These are phyloP conservation scores for Phocoena phocoena DNA, from an alignment of 2,113 vertebrate species.

Conservation along the genomic window DNA sequence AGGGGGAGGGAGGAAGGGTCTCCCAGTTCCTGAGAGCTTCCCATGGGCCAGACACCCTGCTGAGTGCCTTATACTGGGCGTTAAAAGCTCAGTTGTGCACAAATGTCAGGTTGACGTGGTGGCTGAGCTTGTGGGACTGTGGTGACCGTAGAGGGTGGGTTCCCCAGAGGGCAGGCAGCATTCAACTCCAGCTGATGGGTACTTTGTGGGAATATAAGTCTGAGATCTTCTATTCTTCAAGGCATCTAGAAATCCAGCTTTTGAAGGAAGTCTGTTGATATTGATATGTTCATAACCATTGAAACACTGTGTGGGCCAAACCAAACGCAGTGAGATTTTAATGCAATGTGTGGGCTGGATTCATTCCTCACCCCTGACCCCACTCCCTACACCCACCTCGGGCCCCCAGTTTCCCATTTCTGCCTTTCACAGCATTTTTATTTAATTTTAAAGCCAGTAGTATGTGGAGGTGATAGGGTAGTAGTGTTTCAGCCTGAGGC, in stretches of 20 bases:
- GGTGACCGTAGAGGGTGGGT: not conserved
- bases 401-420: not conserved
- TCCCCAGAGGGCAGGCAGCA: not conserved
- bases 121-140: not conserved
- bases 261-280: slow-evolving; percentile 31
- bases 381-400: not conserved
- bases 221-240: not conserved
- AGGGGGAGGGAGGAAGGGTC: not conserved
- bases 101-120: not conserved
- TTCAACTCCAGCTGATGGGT: not conserved
- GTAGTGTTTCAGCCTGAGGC: not conserved
- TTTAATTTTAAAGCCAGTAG: not conserved
- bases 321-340: not conserved
- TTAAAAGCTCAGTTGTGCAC: too few species aligned
- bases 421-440: not conserved
- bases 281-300: not conserved
- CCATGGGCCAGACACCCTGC: not conserved
- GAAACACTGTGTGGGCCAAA: slow-evolving; percentile 37
- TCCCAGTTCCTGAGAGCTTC: not conserved
- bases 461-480: not conserved
- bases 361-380: not conserved
- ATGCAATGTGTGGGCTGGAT: not conserved
- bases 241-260: slow-evolving; percentile 8
- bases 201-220: not conserved
- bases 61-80: not conserved